Base-by-base conservation (phyloP, 2,113 vertebrate species). In the Brachionichthys hirsutus region DNA sequence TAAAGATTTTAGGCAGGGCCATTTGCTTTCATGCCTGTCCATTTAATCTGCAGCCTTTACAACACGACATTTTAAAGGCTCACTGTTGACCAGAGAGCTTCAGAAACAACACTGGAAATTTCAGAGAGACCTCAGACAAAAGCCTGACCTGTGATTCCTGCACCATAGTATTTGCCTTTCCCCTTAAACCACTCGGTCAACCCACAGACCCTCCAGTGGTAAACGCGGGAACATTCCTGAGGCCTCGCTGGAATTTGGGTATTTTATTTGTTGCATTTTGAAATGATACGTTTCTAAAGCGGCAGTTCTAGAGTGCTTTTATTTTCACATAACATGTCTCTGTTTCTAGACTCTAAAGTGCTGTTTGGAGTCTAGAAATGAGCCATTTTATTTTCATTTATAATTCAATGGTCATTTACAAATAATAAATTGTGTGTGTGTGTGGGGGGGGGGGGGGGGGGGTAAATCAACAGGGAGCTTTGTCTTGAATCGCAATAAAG, bases 401-500 rank as follows among this genome's bases (percentile, higher is more conserved):
- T 51, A 58, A 36, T 53, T 72, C 24, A 50, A n/a, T 56, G 30
- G 43, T 78, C 73, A 45, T 55, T 38, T 47, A 63, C 47, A 62
- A 67, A 77, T 71, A 69, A 75, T 79, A 70, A 77, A 82, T 77
- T 56, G 81, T 60, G 61, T 55, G 56, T 62, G 52, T 58, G 49
- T 13, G 44, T 61, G 54, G 67, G 77, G 69, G 79, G 52, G 62
- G 49, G 12, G 44, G 64, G 54, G 67, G 77, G 69, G 79, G 51
- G 64, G 24, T 30, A 47, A 75, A 75, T 77, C 73, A 44, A 40
- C 54, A 44, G 18, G 64, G 56, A 73, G 63, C 73, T 77, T 52
- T 52, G 62, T 84, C 60, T 50, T 75, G 45, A 82, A 77, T 77
- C 47, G 81, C 73, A 70, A 71, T 59, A 59, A 59, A 75, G 66